These are phyloP conservation scores for Spicauda simplicius DNA, from an alignment of 2,888 invertebrate species.

Conservation along the genomic window DNA sequence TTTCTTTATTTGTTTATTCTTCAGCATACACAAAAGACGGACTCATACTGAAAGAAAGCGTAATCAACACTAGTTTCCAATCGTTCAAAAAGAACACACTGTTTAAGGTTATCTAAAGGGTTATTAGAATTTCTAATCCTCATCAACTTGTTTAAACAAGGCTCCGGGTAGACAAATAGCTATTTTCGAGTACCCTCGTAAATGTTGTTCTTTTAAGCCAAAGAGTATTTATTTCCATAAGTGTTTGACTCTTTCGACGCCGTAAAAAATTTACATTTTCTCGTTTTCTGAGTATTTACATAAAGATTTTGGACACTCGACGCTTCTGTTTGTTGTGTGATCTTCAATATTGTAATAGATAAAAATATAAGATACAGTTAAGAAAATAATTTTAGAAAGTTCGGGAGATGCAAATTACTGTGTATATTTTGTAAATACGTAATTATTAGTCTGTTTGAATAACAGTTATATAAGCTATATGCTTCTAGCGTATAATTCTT, in stretches of 20 bases:
- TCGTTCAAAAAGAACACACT: neutral
- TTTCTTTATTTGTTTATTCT: too few relatives aligned
- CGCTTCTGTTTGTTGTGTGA: constrained; percentile 32
- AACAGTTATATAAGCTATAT: too few relatives aligned
- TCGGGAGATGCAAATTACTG: too few relatives aligned
- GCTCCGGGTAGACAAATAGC: constrained; percentile 32
- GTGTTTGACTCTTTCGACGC: constrained; percentile 48
- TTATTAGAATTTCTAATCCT: constrained; percentile 26
- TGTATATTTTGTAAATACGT: too few relatives aligned
- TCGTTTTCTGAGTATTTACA: constrained; percentile 62
- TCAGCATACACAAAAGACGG: too few relatives aligned
- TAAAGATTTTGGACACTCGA: constrained; percentile 54
- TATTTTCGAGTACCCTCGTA: constrained; percentile 47
- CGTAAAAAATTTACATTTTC: constrained; percentile 59
- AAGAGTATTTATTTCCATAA: constrained; percentile 56
- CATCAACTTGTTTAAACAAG: constrained; percentile 1
- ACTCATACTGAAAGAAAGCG: too few relatives aligned
- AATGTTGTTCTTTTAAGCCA: constrained; percentile 55
- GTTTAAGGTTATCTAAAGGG: neutral
- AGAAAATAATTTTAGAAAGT: too few relatives aligned
- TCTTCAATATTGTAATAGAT: constrained; percentile 2
- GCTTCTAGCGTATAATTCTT: too few relatives aligned
- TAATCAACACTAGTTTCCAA: neutral
- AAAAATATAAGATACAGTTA: neutral
- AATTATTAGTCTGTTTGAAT: too few relatives aligned